Conservation (phyloP, 2,888 invertebrate species). For the Torymus auratus region DNA sequence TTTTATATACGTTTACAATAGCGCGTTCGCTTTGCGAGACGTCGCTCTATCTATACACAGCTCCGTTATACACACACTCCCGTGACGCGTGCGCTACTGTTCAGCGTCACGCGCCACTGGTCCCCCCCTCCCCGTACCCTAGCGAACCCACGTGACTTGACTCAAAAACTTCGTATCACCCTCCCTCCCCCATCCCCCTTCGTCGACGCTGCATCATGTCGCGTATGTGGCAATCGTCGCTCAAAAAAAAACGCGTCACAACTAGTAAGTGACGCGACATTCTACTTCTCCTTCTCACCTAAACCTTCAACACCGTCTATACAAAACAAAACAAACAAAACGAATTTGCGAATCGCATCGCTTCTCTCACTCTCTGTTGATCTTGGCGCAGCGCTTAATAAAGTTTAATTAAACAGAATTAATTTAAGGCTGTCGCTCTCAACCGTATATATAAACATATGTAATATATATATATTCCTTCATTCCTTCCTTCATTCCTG, state of each 20-base stretch:
- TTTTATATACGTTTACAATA: constrained; percentile 55
- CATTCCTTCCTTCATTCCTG: too few species aligned
- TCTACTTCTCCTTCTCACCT: constrained; percentile 9
- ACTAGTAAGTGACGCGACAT: constrained; percentile 2
- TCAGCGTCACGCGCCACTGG: constrained; percentile 10
- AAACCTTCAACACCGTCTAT: not conserved
- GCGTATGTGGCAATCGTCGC: constrained; percentile 22
- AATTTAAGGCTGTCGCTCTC: constrained; percentile 64
- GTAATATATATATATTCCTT: too few species aligned
- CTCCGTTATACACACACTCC: constrained; percentile 19
- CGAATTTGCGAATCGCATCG: not conserved
- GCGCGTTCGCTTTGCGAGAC: constrained; percentile 31
- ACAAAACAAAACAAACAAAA: constrained; percentile 17
- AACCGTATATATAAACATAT: too few species aligned
- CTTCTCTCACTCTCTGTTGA: constrained; percentile 22
- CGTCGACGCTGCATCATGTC: not conserved
- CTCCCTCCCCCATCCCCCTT: not conserved
- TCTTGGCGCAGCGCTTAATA: constrained; percentile 35
- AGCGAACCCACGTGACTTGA: not conserved
- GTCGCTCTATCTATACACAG: constrained; percentile 36
- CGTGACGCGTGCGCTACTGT: not conserved
- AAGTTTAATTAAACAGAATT: constrained; percentile 48
- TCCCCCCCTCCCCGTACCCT: not conserved
- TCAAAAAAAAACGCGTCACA: not conserved
- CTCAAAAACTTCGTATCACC: not conserved